Percentiles rank a stretch among this genome's conserved stretches.
These are phyloP conservation scores for Poeciliopsis gracilis DNA, from an alignment of 2,797 vertebrate genomes.

Conservation along the genomic window DNA sequence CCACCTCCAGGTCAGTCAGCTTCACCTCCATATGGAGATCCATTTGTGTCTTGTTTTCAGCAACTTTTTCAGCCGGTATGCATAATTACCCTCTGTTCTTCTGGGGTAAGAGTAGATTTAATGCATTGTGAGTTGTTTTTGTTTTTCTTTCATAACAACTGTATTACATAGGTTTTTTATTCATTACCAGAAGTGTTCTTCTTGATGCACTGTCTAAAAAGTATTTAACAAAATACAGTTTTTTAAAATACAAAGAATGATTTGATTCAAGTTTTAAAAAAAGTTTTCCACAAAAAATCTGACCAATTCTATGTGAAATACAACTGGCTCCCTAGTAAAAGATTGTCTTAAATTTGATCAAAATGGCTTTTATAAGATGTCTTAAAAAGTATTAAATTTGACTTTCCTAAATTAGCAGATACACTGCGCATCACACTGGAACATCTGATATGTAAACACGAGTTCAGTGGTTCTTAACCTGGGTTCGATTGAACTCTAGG, in stretches of 20 bases:
- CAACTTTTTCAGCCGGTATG: background rate
- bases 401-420: background rate
- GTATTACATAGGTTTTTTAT: background rate
- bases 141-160: background rate
- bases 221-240: background rate
- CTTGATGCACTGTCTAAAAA: background rate
- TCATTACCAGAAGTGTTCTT: background rate
- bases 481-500: too few relatives aligned
- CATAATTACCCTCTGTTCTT: background rate
- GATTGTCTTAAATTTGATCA: too few relatives aligned
- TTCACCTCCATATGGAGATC: background rate
- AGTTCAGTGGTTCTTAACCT: too few relatives aligned
- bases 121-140: background rate
- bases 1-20: conserved; percentile 84
- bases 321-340: too few relatives aligned
- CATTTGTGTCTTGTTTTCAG: background rate
- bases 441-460: background rate
- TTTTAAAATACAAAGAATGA: too few relatives aligned
- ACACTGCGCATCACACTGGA: too few relatives aligned
- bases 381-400: background rate
- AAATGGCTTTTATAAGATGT: too few relatives aligned
- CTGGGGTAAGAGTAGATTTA: background rate
- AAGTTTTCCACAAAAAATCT: too few relatives aligned
- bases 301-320: too few relatives aligned
- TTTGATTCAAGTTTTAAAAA: too few relatives aligned